phyloP scores from a whole-genome alignment of 2,113 vertebrate species.

The Recurvirostra avosetta region DNA sequence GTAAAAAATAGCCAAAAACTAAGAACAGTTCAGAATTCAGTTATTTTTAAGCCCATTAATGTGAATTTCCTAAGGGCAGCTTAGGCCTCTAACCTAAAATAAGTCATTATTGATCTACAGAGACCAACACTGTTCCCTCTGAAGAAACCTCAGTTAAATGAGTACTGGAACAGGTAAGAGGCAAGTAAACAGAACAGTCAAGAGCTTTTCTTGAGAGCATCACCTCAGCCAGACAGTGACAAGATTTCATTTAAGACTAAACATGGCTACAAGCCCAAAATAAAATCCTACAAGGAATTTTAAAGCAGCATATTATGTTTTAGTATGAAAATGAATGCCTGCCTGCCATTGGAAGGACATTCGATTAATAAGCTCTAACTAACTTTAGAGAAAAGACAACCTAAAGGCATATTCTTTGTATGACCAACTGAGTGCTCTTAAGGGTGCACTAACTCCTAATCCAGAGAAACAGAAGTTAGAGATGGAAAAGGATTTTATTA shows the following conservation, averaged over 20 bases:
- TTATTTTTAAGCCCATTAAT: background rate
- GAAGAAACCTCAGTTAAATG: background rate
- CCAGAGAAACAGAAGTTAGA: background rate
- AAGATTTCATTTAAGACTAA: background rate
- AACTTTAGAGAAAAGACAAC: background rate
- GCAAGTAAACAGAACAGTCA: background rate
- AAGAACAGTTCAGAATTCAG: background rate
- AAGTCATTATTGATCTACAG: background rate
- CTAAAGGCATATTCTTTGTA: background rate
- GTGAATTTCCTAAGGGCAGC: background rate
- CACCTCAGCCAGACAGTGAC: background rate
- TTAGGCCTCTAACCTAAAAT: background rate
- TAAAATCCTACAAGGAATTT: background rate
- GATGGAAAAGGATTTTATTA: conserved; percentile 35
- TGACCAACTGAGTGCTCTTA: background rate
- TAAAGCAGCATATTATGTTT: background rate
- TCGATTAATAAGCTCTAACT: background rate
- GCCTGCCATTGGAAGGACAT: background rate
- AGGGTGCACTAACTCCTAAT: background rate
- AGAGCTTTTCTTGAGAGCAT: background rate
- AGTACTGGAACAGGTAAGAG: background rate
- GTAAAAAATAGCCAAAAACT: background rate
- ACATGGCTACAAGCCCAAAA: background rate
- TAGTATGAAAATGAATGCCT: background rate
- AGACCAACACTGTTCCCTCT: background rate